Base-by-base conservation (phyloP, 2,888 invertebrate species). In the Pandemis corylana region DNA sequence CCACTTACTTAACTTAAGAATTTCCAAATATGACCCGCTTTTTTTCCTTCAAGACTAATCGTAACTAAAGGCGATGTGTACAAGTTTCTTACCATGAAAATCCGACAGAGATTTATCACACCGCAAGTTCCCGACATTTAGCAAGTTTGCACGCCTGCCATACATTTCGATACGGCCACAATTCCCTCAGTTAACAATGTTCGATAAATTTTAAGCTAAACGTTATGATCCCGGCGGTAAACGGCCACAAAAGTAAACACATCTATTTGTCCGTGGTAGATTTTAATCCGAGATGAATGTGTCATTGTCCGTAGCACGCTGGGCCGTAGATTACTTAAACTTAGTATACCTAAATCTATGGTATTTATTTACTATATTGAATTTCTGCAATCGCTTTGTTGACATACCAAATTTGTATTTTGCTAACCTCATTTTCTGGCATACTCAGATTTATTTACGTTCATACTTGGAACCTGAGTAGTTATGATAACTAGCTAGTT, bases 221-320 rank as follows among this genome's bases (percentile, higher is more conserved):
- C 68, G 78, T 78, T 78, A 78, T 76, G 76, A 77, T 76, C 78
- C 71, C 79, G 74, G 76, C 77, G 77, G 76, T 71, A 72, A 71
- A 72, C 72, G 80, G 80, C 79, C 79, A 77, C 79, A 77, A 59
- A 78, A 80, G 79, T 81, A 83, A 87, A 85, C 87, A 80, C 83
- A 80, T 80, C 85, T 83, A 91, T 90, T 90, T 90, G 89, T 90
- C 86, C 81, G 76, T 82, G 82, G 85, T 88, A 87, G 90, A 91
- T 91, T 88, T 86, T 87, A 90, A 90, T 90, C 89, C 87, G 53
- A 83, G 84, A 87, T 85, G 85, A 88, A 90, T 90, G 86, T 87
- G 85, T 89, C 89, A 87, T 87, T 88, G 87, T 85, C 80, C 80
- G 78, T 12, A 65, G 73, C 78, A 75, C 73, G 80, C 80, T 77